Conservation (phyloP, 2,797 vertebrate species). For the Darevskia nairensis region DNA sequence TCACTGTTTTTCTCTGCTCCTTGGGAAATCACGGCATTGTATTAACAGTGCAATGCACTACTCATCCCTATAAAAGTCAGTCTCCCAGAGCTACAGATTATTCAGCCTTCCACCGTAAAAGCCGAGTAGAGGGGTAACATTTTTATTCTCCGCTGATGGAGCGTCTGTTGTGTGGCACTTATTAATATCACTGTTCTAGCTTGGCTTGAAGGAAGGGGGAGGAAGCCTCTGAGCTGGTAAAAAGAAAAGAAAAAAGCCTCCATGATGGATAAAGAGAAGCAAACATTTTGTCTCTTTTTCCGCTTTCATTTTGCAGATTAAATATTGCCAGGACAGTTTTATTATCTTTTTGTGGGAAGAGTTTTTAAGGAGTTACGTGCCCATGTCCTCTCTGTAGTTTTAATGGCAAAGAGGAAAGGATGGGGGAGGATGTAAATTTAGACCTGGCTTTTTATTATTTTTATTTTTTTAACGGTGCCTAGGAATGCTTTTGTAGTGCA, state of each 20-base stretch:
- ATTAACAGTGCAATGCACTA: background rate
- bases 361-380: constrained; percentile 30
- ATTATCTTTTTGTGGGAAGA: constrained; percentile 21
- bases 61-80: constrained; percentile 4
- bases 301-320: constrained; percentile 11
- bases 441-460: background rate
- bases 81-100: constrained; percentile 12
- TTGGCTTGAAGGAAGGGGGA: constrained; percentile 7
- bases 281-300: constrained; percentile 30
- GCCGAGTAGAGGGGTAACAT: constrained; percentile 6
- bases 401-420: background rate
- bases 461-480: constrained; percentile 16
- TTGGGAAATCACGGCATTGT: background rate
- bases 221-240: background rate
- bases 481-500: constrained; percentile 20
- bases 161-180: constrained; percentile 2
- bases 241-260: background rate
- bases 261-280: constrained; percentile 6
- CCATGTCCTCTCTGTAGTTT: constrained; percentile 7
- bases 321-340: constrained; percentile 20
- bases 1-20: background rate
- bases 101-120: constrained; percentile 22
- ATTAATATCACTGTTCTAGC: constrained; percentile 2
- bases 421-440: constrained; percentile 26
- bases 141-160: constrained; percentile 22